Base-by-base conservation (phyloP, 1,140 invertebrate species). In the Sycophila sp. region DNA sequence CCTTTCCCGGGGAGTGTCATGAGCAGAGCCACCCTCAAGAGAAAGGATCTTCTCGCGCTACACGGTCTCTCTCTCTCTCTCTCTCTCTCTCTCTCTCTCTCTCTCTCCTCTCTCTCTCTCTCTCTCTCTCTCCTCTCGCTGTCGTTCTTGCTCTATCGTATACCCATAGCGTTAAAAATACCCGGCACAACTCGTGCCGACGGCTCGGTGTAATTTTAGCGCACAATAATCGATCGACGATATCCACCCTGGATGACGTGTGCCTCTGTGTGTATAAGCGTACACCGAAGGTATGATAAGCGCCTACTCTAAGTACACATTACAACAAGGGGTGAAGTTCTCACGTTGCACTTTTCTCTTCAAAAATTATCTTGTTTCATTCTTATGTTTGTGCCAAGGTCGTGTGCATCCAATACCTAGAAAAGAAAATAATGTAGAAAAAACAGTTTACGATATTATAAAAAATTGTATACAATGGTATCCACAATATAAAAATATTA, bases 1-100 rank as follows among this genome's bases (percentile, higher is more conserved):
- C 65, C 73, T 82, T 81, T 83, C 69, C 19, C 71, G 60, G 68
- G 36, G 70, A 75, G 78, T 79, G 82, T 82, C 82, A 82, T 77
- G 60, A 78, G 74, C 75, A 32, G 4, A 69, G 58, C 59, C 59
- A 55, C 36, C 59, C 58, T 51, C 24, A 17, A 60, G 47, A 60
- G 45, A 69, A 69, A 73, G 67, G 66, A 65, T 64, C 40, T 68
- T 58, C 47, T 66, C 42, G 26, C 40, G 40, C 24, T 49, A 63
- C 64, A 60, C 38, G 70, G 62, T 53, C 60, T 58, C 19, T 34
- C 28, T 17, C 0, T 17, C 6, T 42, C 73, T 72, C 75, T 75
- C 75, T 72, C 70, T 71, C 69, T 72, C 66, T 76, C 74, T 75
- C 70, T 71, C 62, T 71, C 62, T 55, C 68, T 38, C 51, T 62